Conservation (phyloP, 1,140 invertebrate species). For the Diploscapter pachys region DNA sequence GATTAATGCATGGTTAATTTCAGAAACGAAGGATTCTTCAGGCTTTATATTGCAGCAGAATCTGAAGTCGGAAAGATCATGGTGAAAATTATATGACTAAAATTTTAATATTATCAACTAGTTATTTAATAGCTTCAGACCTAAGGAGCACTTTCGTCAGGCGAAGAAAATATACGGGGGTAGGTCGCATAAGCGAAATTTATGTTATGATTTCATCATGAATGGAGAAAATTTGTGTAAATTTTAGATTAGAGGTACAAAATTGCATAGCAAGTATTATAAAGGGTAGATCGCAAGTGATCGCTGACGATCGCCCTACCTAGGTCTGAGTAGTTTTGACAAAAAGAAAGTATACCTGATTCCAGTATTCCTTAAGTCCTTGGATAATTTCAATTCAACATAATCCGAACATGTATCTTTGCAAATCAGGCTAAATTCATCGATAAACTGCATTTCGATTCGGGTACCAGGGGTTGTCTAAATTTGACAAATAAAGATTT, state of each 20-base stretch:
- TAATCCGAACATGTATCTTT: conserved; percentile 51
- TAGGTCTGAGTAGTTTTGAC: background rate
- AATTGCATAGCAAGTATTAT: background rate
- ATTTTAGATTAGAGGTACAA: background rate
- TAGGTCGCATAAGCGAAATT: too few relatives aligned
- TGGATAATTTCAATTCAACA: conserved; percentile 51
- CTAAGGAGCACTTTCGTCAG: too few relatives aligned
- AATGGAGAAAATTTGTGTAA: too few relatives aligned
- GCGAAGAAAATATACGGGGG: too few relatives aligned
- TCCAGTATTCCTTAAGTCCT: conserved; percentile 50
- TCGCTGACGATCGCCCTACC: too few relatives aligned
- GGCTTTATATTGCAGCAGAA: conserved; percentile 46
- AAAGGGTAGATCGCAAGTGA: too few relatives aligned
- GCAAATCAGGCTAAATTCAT: conserved; percentile 54
- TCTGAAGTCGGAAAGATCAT: conserved; percentile 37
- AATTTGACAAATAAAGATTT: too few relatives aligned
- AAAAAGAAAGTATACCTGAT: conserved; percentile 28
- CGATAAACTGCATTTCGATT: conserved; percentile 50
- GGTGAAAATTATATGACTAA: background rate
- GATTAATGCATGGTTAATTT: conserved; percentile 40
- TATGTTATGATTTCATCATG: too few relatives aligned
- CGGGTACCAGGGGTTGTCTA: conserved; percentile 33
- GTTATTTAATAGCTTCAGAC: background rate
- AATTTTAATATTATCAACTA: background rate
- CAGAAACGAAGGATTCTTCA: conserved; percentile 44